Conservation (phyloP, 2,888 invertebrate species). For the Periphyllus acericola region DNA sequence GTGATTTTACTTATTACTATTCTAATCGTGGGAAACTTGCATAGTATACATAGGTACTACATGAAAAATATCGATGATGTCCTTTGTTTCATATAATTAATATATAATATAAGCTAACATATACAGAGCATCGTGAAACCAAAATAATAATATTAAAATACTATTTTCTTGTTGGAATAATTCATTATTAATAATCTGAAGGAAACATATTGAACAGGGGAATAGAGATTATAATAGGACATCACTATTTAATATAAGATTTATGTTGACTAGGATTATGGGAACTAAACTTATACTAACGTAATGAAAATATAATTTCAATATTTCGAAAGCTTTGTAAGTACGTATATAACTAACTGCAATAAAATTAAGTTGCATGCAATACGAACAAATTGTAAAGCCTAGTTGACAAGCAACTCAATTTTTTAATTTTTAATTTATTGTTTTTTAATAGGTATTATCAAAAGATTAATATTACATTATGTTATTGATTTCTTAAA, state of each 20-base stretch:
- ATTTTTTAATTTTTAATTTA: too few species aligned
- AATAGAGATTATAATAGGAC: not conserved
- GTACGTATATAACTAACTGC: not conserved
- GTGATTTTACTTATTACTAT: too few species aligned
- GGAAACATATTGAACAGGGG: not conserved
- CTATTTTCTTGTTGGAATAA: not conserved
- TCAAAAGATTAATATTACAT: too few species aligned
- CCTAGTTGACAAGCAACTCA: too few species aligned
- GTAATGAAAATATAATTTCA: not conserved
- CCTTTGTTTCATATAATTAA: too few species aligned
- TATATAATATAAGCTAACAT: too few species aligned
- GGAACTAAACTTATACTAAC: not conserved
- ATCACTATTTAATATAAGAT: not conserved
- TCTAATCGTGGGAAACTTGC: too few species aligned
- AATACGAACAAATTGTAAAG: too few species aligned
- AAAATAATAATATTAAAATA: not conserved
- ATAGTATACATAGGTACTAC: too few species aligned
- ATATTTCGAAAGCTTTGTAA: not conserved
- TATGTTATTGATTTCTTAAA: too few species aligned
- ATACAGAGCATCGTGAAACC: not conserved
- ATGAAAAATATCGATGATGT: too few species aligned
- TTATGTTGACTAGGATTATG: slow-evolving; percentile 11
- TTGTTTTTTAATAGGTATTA: too few species aligned
- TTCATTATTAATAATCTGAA: slow-evolving; percentile 1
- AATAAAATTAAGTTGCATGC: not conserved